A percentile compares a stretch with the other conserved stretches of the same genome.
Evolutionary conservation across 2,888 invertebrate species (phyloP).

Genomic region (Coleophora flavipennella): DNA sequence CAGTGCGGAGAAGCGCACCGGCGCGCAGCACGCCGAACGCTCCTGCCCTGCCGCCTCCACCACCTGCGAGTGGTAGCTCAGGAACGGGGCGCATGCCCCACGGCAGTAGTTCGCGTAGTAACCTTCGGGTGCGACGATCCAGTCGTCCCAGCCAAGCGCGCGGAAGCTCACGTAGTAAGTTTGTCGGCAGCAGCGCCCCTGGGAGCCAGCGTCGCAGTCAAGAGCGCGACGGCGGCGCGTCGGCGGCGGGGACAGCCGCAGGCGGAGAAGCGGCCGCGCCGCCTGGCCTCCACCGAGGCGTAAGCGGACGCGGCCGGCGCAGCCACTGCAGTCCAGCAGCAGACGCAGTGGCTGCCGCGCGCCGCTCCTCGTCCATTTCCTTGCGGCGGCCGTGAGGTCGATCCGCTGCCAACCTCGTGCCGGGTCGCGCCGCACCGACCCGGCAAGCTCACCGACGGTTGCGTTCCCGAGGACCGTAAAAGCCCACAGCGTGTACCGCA

Average conservation of each 20-base stretch:
- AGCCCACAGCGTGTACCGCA: conserved; percentile 79
- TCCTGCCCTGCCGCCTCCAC: conserved; percentile 91
- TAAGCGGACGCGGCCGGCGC: conserved; percentile 81
- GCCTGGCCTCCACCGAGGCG: conserved; percentile 72
- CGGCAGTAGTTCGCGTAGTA: conserved; percentile 96
- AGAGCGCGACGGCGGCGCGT: conserved; percentile 86
- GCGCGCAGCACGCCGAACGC: conserved; percentile 93
- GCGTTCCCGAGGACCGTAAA: conserved; percentile 78
- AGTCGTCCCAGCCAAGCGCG: conserved; percentile 94
- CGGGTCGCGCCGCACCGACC: conserved; percentile 66
- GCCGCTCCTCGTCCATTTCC: conserved; percentile 75
- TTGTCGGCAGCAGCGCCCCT: conserved; percentile 84
- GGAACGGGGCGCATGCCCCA: conserved; percentile 89
- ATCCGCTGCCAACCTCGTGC: conserved; percentile 89
- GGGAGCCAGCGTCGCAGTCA: conserved; percentile 79
- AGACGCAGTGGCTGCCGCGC: conserved; percentile 77
- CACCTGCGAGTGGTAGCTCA: conserved; percentile 91
- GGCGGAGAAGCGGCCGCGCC: conserved; percentile 87
- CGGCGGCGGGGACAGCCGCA: conserved; percentile 80
- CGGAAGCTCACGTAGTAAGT: conserved; percentile 93
- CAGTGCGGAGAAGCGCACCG: conserved; percentile 92
- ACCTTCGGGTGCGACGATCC: conserved; percentile 92
- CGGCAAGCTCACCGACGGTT: conserved; percentile 66
- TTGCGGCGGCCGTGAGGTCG: conserved; percentile 84
- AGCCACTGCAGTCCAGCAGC: conserved; percentile 89